Evolutionary conservation across 2,113 vertebrate genomes (phyloP).

Genomic region (Phoenicopterus ruber): DNA sequence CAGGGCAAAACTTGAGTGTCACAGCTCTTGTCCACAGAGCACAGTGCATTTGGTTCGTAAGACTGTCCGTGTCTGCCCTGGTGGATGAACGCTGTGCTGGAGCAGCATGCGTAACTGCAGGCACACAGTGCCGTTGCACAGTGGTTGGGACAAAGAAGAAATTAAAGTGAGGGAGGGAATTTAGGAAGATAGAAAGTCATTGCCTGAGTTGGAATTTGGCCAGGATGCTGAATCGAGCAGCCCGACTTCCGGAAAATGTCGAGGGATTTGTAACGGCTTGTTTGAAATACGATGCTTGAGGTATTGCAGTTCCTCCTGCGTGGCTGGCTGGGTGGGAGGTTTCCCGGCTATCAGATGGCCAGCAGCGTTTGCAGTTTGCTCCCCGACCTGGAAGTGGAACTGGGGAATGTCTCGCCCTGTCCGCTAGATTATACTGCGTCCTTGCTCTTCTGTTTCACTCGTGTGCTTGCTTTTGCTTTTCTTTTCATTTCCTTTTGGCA

Average conservation of each 20-base stretch:
- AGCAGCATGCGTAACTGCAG: neutral
- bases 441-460: neutral
- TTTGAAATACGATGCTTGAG: neutral
- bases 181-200: neutral
- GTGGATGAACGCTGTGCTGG: neutral
- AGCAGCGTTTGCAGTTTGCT: neutral
- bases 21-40: fast-evolving
- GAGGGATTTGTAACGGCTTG: neutral
- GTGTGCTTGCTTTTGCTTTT: neutral
- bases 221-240: neutral
- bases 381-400: neutral
- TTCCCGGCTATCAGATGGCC: fast-evolving
- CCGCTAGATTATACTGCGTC: neutral
- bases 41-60: neutral
- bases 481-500: neutral
- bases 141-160: neutral
- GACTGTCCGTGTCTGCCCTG: neutral
- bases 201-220: neutral
- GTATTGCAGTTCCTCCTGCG: neutral
- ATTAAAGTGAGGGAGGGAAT: neutral
- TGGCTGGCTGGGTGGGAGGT: neutral
- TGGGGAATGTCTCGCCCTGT: neutral
- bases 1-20: neutral
- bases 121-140: fast-evolving
- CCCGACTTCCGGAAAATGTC: neutral